Evolutionary conservation across 2,888 invertebrate genomes (phyloP).

Genomic region (Galerucella pusilla): DNA sequence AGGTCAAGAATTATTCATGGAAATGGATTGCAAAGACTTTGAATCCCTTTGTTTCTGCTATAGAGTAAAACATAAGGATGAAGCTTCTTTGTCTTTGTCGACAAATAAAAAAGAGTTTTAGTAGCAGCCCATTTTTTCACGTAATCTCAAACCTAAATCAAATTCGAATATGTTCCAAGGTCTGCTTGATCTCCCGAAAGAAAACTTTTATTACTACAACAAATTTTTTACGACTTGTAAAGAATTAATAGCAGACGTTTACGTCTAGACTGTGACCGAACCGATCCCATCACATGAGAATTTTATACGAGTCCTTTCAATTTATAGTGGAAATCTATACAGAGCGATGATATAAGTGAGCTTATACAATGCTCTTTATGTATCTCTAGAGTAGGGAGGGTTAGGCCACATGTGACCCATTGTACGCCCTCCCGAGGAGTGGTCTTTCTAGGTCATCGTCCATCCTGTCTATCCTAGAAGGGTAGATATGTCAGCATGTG

Average conservation of each 20-base stretch:
- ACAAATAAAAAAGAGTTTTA: conserved; percentile 16
- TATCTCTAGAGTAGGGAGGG: too few species aligned
- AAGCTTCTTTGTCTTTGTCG: background rate
- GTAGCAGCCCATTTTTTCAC: conserved; percentile 21
- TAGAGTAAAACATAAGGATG: too few species aligned
- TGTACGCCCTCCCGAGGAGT: too few species aligned
- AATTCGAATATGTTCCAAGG: conserved; percentile 30
- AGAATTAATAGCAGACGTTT: conserved; percentile 27
- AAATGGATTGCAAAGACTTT: too few species aligned
- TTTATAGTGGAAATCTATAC: background rate
- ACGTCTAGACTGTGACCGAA: conserved; percentile 25
- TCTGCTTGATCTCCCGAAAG: conserved; percentile 21
- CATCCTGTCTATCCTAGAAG: too few species aligned
- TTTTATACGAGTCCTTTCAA: background rate
- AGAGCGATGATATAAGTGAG: background rate
- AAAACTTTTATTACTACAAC: conserved; percentile 29
- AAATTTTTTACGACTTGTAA: conserved; percentile 26
- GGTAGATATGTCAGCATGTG: too few species aligned
- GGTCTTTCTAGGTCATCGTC: too few species aligned
- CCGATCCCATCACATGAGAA: background rate
- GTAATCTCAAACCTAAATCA: conserved; percentile 28
- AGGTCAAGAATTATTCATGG: too few species aligned
- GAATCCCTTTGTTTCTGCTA: too few species aligned
- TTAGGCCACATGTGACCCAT: too few species aligned
- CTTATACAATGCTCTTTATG: background rate